Base-by-base conservation (phyloP, 2,113 vertebrate species). In the Zosterops lateralis region DNA sequence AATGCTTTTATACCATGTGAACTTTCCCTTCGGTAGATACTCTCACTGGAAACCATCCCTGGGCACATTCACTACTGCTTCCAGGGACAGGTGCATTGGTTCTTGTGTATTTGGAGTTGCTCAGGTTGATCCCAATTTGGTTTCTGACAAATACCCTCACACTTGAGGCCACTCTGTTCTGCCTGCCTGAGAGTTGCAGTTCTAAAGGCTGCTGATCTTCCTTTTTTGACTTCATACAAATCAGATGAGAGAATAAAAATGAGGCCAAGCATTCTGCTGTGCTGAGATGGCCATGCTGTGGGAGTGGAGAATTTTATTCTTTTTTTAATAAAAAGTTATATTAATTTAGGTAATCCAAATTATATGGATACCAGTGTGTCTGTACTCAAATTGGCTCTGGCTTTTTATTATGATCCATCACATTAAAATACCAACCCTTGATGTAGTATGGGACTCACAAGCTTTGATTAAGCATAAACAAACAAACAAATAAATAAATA, bases 381-480 rank as follows among this genome's bases (percentile, higher is more conserved):
- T 84, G 68, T 74, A 26, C 31, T 38, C 57, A 34, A 53, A 81
- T 32, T n/a, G 29, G 26, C 79, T 94, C 45, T 2, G 4, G 68
- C 87, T 87, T 93, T 95, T 91, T 95, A 77, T 88, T 87, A 86
- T 34, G 79, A 85, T 64, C 91, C 56, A 1, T 88, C 91, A 36
- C 57, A 94, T 93, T 95, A 95, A 95, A 96, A 91, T 85, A 48
- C 78, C 77, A 95, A 21, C 67, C 84, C 91, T 95, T 97, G 82
- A 82, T 93, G 82, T 87, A 82, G 56, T 15, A 20, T 80, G 78
- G 84, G 36, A 66, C 67, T 87, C 78, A 74, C 62, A 92, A 66
- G 82, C 93, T 93, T 89, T 94, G 93, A 89, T 87, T 95, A 87
- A 95, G 76, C 75, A 90, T 96, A 92, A 94, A 89, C 86, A 96